Evolutionary conservation across 2,888 invertebrate genomes (phyloP).

Genomic region (Eutolmus rufibarbis): DNA sequence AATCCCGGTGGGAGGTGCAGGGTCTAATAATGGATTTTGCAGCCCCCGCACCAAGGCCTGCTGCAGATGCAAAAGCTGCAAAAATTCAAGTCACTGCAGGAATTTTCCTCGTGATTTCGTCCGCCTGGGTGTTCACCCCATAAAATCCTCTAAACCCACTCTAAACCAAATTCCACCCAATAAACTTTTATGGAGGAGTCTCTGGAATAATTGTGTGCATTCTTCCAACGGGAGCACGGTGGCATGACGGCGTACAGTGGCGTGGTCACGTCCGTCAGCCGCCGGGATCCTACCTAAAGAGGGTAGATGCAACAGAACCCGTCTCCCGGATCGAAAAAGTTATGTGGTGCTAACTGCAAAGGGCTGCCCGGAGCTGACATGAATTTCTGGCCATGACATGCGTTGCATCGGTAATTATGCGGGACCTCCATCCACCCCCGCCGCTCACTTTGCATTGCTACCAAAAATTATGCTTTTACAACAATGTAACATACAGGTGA

Average conservation of each 20-base stretch:
- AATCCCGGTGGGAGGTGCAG: not conserved
- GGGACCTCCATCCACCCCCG: not conserved
- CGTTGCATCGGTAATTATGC: constrained; percentile 21
- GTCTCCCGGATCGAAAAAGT: not conserved
- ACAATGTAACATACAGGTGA: not conserved
- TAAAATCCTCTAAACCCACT: not conserved
- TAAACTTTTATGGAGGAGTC: not conserved
- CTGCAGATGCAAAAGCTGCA: not conserved
- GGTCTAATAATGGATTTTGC: not conserved
- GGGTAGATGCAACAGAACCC: not conserved
- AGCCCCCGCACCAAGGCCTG: not conserved
- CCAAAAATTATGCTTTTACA: constrained; percentile 26
- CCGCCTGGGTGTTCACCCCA: not conserved
- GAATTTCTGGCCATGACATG: constrained; percentile 22
- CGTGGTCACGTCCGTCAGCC: not conserved
- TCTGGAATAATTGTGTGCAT: constrained; percentile 4
- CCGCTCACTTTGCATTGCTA: not conserved
- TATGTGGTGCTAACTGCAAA: constrained; percentile 21
- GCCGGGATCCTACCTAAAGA: not conserved
- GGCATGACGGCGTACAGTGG: not conserved
- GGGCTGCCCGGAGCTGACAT: not conserved
- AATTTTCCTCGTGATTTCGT: not conserved
- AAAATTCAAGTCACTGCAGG: not conserved
- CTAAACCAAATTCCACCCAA: not conserved
- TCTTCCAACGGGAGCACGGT: not conserved